phyloP scores from a whole-genome alignment of 2,113 vertebrate genomes.

The Aldabrachelys gigantea region DNA sequence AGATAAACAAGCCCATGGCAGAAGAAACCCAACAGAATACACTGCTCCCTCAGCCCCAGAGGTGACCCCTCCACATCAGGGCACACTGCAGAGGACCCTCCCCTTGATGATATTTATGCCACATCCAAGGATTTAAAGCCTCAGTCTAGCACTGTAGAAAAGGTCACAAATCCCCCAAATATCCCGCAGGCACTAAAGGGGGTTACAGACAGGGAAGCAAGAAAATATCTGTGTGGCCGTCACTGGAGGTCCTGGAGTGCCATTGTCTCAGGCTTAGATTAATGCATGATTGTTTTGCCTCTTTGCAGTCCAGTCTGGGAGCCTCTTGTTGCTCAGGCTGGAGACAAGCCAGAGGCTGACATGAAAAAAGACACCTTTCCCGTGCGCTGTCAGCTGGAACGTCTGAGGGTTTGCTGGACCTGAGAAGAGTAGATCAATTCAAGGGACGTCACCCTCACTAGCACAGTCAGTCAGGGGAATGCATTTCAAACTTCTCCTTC shows the following conservation, averaged over 20 bases:
- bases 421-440: constrained; percentile 35
- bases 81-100: neutral
- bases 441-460: constrained; percentile 10
- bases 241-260: neutral
- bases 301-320: constrained; percentile 48
- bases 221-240: neutral
- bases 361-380: constrained; percentile 61
- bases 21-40: neutral
- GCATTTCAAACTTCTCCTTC: constrained; percentile 19
- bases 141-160: neutral
- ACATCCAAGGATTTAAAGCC: neutral
- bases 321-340: constrained; percentile 53
- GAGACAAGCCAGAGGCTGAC: constrained; percentile 40
- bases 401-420: neutral
- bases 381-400: constrained; percentile 35
- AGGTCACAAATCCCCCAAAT: neutral
- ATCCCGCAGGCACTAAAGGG: neutral
- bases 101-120: neutral
- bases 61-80: neutral
- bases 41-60: rapidly evolving
- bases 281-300: neutral
- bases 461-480: constrained; percentile 31
- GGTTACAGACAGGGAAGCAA: neutral
- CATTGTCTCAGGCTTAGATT: constrained; percentile 27
- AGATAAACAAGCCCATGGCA: rapidly evolving